Percentiles rank a stretch among this genome's conserved stretches.
These are phyloP conservation scores for Microcebus jonahi DNA, from an alignment of 2,113 vertebrate genomes.

Conservation along the genomic window DNA sequence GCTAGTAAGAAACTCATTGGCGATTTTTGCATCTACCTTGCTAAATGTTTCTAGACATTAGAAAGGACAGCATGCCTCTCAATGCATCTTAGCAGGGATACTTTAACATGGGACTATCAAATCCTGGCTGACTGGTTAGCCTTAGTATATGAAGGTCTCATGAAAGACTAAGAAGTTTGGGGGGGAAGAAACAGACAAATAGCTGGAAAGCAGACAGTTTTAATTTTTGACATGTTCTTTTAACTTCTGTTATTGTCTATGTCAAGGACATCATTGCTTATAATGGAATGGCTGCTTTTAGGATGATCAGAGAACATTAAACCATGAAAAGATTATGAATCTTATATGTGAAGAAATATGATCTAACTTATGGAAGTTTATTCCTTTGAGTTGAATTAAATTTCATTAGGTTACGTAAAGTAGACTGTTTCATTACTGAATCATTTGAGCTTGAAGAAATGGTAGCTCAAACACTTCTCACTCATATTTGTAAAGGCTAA, in stretches of 20 bases:
- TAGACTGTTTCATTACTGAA: background rate
- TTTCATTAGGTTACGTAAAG: background rate
- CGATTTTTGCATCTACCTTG: background rate
- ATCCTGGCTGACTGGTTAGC: rapidly evolving
- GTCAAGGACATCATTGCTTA: background rate
- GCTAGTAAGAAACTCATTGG: background rate
- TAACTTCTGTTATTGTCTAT: background rate
- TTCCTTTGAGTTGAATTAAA: background rate
- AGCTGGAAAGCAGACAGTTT: background rate
- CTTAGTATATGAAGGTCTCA: background rate
- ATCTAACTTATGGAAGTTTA: background rate
- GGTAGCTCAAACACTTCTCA: background rate
- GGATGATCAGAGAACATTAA: background rate
- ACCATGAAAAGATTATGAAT: background rate
- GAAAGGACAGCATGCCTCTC: background rate
- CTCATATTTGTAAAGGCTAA: background rate
- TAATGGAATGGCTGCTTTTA: background rate
- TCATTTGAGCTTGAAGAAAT: conserved; percentile 37
- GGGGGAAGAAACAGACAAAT: background rate
- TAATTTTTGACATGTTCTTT: background rate
- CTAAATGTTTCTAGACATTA: background rate
- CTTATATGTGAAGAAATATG: background rate
- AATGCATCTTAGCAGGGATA: background rate
- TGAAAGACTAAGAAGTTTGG: background rate
- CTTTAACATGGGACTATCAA: background rate